These are phyloP conservation scores for Lepilemur septentrionalis DNA, from an alignment of 2,797 vertebrate genomes.

Conservation along the genomic window DNA sequence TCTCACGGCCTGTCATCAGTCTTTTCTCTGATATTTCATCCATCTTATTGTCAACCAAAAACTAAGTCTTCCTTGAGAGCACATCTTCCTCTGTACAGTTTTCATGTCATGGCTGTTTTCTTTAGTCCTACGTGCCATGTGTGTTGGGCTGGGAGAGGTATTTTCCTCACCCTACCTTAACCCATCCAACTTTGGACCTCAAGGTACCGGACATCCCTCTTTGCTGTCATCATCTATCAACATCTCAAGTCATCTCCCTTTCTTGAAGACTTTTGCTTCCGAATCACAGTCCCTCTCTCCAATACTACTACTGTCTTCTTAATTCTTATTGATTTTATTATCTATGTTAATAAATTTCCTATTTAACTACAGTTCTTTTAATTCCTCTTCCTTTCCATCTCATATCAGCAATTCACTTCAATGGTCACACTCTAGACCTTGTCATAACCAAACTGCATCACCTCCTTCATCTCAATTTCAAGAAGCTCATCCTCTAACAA, in stretches of 20 bases:
- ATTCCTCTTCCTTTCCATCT: not conserved
- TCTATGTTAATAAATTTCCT: not conserved
- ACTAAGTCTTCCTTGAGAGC: not conserved
- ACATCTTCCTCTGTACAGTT: not conserved
- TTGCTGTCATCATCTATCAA: not conserved
- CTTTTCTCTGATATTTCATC: not conserved
- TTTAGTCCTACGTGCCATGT: not conserved
- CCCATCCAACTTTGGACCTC: not conserved
- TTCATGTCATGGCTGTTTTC: not conserved
- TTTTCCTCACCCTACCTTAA: not conserved
- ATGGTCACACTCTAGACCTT: not conserved
- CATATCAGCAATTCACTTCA: not conserved
- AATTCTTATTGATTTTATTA: not conserved
- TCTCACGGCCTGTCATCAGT: not conserved
- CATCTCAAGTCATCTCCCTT: not conserved
- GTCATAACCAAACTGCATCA: not conserved
- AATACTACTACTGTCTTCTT: not conserved
- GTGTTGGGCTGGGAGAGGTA: not conserved
- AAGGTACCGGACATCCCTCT: not conserved
- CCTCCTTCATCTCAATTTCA: not conserved
- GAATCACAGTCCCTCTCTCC: not conserved
- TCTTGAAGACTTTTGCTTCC: not conserved
- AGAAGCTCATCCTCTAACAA: not conserved
- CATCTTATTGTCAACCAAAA: not conserved
- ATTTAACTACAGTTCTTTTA: not conserved